Evolutionary conservation across 2,888 invertebrate species (phyloP).

Genomic region (Cordylochernes scorpioides): DNA sequence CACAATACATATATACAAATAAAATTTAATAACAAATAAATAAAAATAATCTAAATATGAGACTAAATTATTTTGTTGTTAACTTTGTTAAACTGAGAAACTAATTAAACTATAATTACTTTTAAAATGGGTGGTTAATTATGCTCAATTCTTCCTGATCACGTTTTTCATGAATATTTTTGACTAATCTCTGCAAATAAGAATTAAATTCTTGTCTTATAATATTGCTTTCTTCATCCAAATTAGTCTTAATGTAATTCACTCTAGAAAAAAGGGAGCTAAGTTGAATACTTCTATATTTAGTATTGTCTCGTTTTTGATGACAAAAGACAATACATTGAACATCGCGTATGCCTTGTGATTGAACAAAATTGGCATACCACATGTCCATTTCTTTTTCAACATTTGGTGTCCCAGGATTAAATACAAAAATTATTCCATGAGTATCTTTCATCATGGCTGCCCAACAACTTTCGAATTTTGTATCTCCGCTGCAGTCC

Average conservation of each 20-base stretch:
- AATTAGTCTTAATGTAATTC: conserved; percentile 31
- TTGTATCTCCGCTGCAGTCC: conserved; percentile 49
- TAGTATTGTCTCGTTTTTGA: conserved; percentile 17
- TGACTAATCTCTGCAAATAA: conserved; percentile 13
- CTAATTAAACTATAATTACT: no score
- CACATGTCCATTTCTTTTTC: conserved; percentile 12
- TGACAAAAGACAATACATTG: conserved; percentile 36
- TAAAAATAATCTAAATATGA: no score
- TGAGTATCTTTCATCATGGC: conserved; percentile 37
- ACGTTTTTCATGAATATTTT: conserved; percentile 11
- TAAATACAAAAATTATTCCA: conserved; percentile 42
- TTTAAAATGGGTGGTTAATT: conserved; percentile 13
- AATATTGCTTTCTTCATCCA: conserved; percentile 31
- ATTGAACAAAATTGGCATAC: conserved; percentile 36
- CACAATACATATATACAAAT: no score
- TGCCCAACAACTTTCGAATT: conserved; percentile 50
- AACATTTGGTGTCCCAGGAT: conserved; percentile 23
- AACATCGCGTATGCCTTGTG: conserved; percentile 34
- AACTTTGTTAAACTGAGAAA: no score
- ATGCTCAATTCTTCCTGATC: conserved; percentile 17
- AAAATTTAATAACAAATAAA: no score
- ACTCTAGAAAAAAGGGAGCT: conserved; percentile 31
- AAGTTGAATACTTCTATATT: conserved; percentile 8
- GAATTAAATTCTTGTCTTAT: conserved; percentile 30
- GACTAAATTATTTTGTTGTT: no score